phyloP scores from a whole-genome alignment of 2,113 vertebrate species.

The Calyptomena viridis region DNA sequence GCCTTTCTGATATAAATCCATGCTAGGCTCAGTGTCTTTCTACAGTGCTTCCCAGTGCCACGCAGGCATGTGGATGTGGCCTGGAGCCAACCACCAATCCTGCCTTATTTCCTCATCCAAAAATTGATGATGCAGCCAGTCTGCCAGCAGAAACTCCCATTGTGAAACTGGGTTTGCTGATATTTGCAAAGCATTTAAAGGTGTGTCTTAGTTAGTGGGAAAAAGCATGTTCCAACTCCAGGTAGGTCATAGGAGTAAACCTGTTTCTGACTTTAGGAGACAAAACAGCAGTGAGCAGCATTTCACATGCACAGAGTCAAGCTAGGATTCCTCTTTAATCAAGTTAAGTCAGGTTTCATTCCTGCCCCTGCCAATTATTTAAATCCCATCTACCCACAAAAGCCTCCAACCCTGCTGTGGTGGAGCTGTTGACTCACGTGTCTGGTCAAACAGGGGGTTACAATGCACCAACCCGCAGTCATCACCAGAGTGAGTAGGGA shows the following conservation, averaged over 20 bases:
- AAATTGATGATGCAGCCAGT: constrained; percentile 32
- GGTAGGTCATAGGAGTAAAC: constrained; percentile 7
- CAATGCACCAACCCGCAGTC: not conserved
- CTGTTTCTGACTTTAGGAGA: not conserved
- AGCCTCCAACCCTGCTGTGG: not conserved
- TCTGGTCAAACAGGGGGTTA: not conserved
- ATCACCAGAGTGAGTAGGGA: fast-evolving
- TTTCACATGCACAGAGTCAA: not conserved
- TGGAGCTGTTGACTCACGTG: not conserved
- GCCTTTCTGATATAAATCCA: not conserved
- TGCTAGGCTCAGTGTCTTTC: not conserved
- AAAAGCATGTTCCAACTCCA: not conserved
- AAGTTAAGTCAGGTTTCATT: not conserved
- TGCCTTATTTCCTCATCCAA: constrained; percentile 50
- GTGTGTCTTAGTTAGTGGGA: constrained; percentile 19
- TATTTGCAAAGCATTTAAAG: constrained; percentile 52
- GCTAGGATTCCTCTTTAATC: not conserved
- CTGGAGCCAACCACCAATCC: not conserved
- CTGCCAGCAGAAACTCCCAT: constrained; percentile 55
- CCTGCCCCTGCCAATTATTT: constrained; percentile 1
- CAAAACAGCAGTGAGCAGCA: not conserved
- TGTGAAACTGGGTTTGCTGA: constrained; percentile 60
- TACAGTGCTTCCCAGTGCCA: not conserved
- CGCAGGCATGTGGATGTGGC: not conserved
- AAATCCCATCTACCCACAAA: constrained; percentile 1